Evolutionary conservation across 2,888 invertebrate genomes (phyloP).

Genomic region (Protodeltote pygarga): DNA sequence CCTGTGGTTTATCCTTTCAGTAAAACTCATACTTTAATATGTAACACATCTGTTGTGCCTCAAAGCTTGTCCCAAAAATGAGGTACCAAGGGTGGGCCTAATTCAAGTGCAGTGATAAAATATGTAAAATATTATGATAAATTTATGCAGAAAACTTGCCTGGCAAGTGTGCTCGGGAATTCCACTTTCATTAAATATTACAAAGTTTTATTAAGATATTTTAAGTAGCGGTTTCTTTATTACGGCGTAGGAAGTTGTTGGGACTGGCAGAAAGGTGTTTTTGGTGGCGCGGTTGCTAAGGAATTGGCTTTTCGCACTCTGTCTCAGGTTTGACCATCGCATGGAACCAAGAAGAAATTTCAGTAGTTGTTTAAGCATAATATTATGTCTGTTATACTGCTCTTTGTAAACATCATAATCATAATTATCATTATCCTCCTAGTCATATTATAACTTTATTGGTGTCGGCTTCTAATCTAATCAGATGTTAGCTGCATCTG

Average conservation of each 20-base stretch:
- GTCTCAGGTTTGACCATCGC: too few species aligned
- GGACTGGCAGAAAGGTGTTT: too few species aligned
- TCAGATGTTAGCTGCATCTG: too few species aligned
- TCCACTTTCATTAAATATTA: slow-evolving; percentile 36
- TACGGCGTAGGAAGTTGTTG: slow-evolving; percentile 1
- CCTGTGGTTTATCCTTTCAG: slow-evolving; percentile 41
- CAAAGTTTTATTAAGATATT: slow-evolving; percentile 27
- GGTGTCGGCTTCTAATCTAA: too few species aligned
- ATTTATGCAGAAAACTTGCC: slow-evolving; percentile 33
- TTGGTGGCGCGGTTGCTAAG: too few species aligned
- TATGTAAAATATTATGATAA: slow-evolving; percentile 42
- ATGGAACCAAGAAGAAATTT: too few species aligned
- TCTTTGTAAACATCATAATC: too few species aligned
- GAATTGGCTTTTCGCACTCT: too few species aligned
- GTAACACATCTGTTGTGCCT: slow-evolving; percentile 34
- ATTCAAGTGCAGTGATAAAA: slow-evolving; percentile 38
- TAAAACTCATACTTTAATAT: slow-evolving; percentile 40
- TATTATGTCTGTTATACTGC: too few species aligned
- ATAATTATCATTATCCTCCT: too few species aligned
- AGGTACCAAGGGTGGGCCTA: slow-evolving; percentile 20
- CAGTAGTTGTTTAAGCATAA: too few species aligned
- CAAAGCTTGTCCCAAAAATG: slow-evolving; percentile 31
- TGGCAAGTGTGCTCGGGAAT: slow-evolving; percentile 14
- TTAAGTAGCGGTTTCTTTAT: slow-evolving; percentile 19
- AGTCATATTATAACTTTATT: too few species aligned